Evolutionary conservation across 1,140 invertebrate genomes (phyloP), one percentile per base, ranked within the genome.

Genomic region (Danaus melanippus): DNA sequence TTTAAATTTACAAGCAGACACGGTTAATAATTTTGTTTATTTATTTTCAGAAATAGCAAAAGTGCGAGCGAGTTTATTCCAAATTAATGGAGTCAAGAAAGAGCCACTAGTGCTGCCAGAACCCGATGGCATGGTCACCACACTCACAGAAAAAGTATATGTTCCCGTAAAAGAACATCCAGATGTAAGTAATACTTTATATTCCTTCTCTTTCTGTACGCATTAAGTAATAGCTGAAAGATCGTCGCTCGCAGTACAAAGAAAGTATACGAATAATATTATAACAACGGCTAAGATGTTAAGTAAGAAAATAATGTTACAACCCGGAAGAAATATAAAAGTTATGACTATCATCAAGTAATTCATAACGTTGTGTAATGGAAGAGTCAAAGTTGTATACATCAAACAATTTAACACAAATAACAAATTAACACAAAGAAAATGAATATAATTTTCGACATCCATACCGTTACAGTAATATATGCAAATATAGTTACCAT

Each of bases 91-190:
- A 57, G 93, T 95, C 32, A 96, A 96, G 87, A 97, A 98, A 80
- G 96, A 98, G 80, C 95, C 97, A 32, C 90, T 98, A 46, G 88
- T 94, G 55, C 89, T 99, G 72, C 98, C 98, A 73, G 98, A 99
- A 71, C 90, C 96, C 45, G 93, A 96, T 62, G 98, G 98, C 44
- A 91, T 95, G 69, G 90, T 96, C 66, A 93, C 95, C 56, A 96
- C 96, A 73, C 91, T 97, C 68, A 96, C 96, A 88, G 98, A 99
- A 90, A 99, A 99, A 92, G 95, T 99, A 72, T 99, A 97, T 90
- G 97, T 99, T 76, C 98, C 98, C 86, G 96, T 98, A 66, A 98
- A 99, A 92, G 97, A 99, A 88, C 96, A 99, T 89, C 98, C 98
- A 90, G 98, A 99, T 86, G 98, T 99, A 91, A 97, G 95, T 96